Base-by-base conservation (phyloP, 2,888 invertebrate species). In the Hydropsyche betteni region DNA sequence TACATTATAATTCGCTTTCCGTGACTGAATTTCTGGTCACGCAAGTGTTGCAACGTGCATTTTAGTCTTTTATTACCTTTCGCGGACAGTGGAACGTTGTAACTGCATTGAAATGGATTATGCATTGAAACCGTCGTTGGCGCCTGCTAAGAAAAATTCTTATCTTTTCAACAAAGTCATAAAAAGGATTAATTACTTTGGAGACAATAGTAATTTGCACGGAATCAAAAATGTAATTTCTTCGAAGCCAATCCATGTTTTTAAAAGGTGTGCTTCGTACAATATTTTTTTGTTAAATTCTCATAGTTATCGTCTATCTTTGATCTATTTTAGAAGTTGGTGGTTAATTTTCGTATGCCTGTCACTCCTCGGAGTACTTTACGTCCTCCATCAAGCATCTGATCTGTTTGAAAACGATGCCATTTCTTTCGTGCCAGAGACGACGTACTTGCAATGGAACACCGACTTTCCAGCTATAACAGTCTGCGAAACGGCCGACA, bases 401-500 rank as follows among this genome's bases (percentile, higher is more conserved):
- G 86, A 87, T 79, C 85, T 88, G 0, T 89, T 88, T 79, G 86
- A 88, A 79, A 81, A 85, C 76, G 84, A 86, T 79, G 83, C 86
- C 2, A 85, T 87, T 64, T 86, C 85, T 80, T 87, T 87, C 80
- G 85, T 84, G 2, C 86, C 86, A 0, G 87, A 87, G 81, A 91
- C 91, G 0, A 86, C 89, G 64, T 90, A 90, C 81, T 80, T 91
- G 78, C 84, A 88, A 77, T 91, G 90, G 89, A 87, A 90, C 79
- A 90, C 90, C 0, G 88, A 89, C 0, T 91, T 90, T 81, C 90
- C 91, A 2, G 88, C 90, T 0, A 84, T 91, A 2, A 89, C 90
- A 0, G 81, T 91, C 12, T 91, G 91, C 80, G 90, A 91, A 80
- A 83, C 84, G 2, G 77, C 80, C 0, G 84, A 85, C n/a, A 80